Evolutionary conservation across 2,113 vertebrate genomes (phyloP).

Genomic region (Clarias magur): DNA sequence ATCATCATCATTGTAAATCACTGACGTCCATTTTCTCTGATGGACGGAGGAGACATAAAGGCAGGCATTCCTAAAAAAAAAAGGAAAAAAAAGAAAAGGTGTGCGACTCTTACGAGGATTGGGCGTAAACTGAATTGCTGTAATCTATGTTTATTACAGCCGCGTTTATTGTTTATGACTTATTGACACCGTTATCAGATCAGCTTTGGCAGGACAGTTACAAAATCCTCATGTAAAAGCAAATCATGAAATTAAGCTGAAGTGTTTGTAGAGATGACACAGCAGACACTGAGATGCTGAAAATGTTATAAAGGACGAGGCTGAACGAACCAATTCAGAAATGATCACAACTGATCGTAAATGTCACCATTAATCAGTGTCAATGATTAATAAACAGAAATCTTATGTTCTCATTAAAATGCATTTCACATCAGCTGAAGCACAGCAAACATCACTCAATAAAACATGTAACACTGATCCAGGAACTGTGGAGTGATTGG

Average conservation of each 20-base stretch:
- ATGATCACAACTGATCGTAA: not conserved
- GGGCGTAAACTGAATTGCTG: not conserved
- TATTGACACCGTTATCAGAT: not conserved
- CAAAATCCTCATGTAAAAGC: not conserved
- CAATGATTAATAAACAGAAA: not conserved
- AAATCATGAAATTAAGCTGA: not conserved
- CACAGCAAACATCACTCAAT: not conserved
- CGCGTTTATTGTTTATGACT: not conserved
- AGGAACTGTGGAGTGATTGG: not conserved
- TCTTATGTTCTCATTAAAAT: not conserved
- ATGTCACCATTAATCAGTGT: not conserved
- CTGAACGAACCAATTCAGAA: not conserved
- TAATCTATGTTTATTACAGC: not conserved
- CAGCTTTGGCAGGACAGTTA: not conserved
- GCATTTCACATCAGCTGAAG: not conserved
- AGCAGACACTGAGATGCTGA: not conserved
- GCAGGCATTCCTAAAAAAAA: not conserved
- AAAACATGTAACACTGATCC: not conserved
- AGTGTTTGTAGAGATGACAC: not conserved
- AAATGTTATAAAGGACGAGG: not conserved
- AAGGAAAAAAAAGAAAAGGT: too few relatives aligned
- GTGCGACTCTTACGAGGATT: not conserved
- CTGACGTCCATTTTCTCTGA: not conserved
- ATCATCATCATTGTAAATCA: not conserved
- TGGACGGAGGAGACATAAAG: not conserved